Percentiles rank a stretch among this genome's conserved stretches.
Conservation (phyloP, 2,888 invertebrate species). For the Nomada fabriciana region DNA sequence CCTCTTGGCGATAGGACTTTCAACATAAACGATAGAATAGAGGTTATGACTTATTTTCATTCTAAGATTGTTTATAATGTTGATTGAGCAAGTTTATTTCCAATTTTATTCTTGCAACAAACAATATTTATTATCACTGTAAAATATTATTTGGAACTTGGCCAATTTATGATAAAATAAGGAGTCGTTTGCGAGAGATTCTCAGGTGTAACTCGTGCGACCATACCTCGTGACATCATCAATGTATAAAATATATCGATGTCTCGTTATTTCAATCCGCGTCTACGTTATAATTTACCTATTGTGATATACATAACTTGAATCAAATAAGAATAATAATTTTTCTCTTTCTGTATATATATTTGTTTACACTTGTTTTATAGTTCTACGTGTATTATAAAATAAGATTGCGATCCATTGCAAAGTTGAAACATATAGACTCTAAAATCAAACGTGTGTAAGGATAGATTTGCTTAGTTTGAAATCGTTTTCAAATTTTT, state of each 20-base stretch:
- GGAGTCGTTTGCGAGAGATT: constrained; percentile 48
- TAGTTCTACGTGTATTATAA: neutral
- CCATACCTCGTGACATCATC: constrained; percentile 73
- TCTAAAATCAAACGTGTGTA: neutral
- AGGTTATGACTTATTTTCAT: constrained; percentile 73
- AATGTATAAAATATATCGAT: constrained; percentile 55
- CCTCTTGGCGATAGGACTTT: constrained; percentile 57
- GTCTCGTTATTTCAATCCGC: constrained; percentile 49
- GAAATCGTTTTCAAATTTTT: constrained; percentile 38
- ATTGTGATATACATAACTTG: constrained; percentile 29
- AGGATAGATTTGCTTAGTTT: constrained; percentile 4
- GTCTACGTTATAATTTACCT: constrained; percentile 39
- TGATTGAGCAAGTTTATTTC: neutral
- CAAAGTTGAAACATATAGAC: neutral
- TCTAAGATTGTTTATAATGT: constrained; percentile 10
- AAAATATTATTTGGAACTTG: neutral
- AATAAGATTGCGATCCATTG: neutral
- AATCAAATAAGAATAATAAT: constrained; percentile 31
- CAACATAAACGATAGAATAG: constrained; percentile 64
- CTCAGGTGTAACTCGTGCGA: constrained; percentile 53
- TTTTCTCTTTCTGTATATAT: neutral
- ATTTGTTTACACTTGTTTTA: neutral
- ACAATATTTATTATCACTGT: neutral
- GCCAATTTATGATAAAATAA: neutral
- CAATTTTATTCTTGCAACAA: too few relatives aligned